Evolutionary conservation across 2,797 vertebrate species (phyloP).

Genomic region (Chloroceryle inda): DNA sequence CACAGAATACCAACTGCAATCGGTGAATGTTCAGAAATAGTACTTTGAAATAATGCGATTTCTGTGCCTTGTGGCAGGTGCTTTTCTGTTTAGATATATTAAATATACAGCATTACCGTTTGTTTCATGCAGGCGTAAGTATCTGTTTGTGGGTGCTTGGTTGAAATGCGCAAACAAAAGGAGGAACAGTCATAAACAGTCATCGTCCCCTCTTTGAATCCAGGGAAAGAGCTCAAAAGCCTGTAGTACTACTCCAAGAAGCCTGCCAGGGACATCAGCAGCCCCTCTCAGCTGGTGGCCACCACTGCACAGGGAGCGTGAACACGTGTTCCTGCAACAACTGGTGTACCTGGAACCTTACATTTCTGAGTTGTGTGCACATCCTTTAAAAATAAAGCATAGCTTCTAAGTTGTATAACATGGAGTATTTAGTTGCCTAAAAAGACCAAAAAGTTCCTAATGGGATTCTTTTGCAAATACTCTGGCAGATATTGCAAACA

Average conservation of each 20-base stretch:
- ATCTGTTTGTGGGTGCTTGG: neutral
- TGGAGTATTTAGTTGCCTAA: neutral
- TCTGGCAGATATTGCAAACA: neutral
- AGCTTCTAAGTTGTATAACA: neutral
- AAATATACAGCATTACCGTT: neutral
- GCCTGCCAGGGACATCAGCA: fast-evolving
- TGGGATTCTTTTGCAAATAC: neutral
- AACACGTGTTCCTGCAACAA: neutral
- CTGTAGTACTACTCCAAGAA: neutral
- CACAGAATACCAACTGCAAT: neutral
- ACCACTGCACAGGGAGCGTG: neutral
- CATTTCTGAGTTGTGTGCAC: neutral
- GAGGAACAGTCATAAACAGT: neutral
- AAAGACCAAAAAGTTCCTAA: neutral
- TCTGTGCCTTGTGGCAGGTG: neutral
- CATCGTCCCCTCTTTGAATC: neutral
- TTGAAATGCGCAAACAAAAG: neutral
- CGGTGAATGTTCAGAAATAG: neutral
- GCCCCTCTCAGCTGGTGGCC: neutral
- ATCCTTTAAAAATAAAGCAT: neutral
- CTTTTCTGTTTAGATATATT: neutral
- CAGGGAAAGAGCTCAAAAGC: neutral
- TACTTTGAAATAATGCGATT: neutral
- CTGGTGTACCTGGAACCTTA: fast-evolving
- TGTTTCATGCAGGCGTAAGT: neutral